Base-by-base conservation (phyloP, 30 jellyfish, hydroid and myxozoan species). In the Catostylus mosaicus region DNA sequence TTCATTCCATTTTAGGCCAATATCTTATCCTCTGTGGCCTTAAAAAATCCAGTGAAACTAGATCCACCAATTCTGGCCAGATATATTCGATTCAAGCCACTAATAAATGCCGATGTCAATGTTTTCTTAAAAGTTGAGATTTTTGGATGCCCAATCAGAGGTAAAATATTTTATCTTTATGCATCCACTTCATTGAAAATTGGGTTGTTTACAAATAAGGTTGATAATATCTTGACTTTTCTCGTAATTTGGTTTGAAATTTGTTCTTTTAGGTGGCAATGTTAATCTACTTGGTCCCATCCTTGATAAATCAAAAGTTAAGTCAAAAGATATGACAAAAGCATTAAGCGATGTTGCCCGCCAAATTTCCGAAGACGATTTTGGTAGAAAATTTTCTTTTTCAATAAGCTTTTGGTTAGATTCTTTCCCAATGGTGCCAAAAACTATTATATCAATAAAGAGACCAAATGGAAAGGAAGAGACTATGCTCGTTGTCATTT, bases 351-450 rank as follows among this genome's bases (percentile, higher is more conserved):
- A 33, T 1, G 24, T 74, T 18, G 22, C 56, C 23, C 54, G 67
- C 67, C 33, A 34, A 34, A 27, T 80, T 2, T 66, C 84, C 7
- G 78, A 67, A 19, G 69, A 2, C 0, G 90, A 80, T 60, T 37
- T 80, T 47, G 77, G 67, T 26, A 29, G 71, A 30, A 48, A 52
- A 45, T 80, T 80, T 71, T 48, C 90, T 7, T 11, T 80, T 38
- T 69, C 82, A 0, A 18, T 80, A 8, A 38, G 59, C 20, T 36
- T 80, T 62, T 63, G 80, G 90, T 47, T 80, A 36, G 90, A 80
- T 48, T 38, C 83, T 7, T 72, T 63, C 30, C 90, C 90, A 0
- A 20, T 80, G 59, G 61, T 80, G 48, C 90, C 90, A 6, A 80
- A 80, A 34, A 30, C 70, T 14, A 50, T 80, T 30, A 1, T 80